phyloP scores from a whole-genome alignment of 2,113 vertebrate species.

The Grus americana region DNA sequence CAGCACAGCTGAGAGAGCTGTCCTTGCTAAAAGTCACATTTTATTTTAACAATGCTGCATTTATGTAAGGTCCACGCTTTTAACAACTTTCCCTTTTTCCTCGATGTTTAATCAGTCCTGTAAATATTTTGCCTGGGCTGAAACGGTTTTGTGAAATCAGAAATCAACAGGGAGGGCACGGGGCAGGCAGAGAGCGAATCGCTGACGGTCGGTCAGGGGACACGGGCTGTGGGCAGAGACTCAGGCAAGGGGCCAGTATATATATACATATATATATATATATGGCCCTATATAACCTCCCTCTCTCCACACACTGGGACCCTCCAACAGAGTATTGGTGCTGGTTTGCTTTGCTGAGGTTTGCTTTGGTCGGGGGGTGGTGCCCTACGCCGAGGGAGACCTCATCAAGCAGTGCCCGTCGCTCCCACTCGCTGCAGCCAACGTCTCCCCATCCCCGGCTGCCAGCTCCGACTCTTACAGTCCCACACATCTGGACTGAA shows the following conservation, averaged over 20 bases:
- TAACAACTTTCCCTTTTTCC: conserved; percentile 17
- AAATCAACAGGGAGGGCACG: background rate
- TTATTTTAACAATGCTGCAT: conserved; percentile 23
- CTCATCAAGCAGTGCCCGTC: fast-evolving
- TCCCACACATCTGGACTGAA: background rate
- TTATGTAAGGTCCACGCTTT: background rate
- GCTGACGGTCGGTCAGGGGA: fast-evolving
- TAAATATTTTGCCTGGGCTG: conserved; percentile 27
- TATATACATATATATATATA: too few relatives aligned
- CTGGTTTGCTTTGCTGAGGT: background rate
- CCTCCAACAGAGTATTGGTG: fast-evolving
- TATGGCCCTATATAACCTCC: background rate
- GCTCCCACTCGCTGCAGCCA: background rate
- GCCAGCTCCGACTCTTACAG: background rate
- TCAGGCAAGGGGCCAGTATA: background rate
- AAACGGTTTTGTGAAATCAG: background rate
- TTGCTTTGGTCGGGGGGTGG: background rate
- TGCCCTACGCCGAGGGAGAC: fast-evolving
- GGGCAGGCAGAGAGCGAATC: background rate
- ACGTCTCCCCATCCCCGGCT: background rate
- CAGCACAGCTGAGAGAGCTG: conserved; percentile 1
- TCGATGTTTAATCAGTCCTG: background rate
- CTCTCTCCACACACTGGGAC: background rate
- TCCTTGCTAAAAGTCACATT: conserved; percentile 48
- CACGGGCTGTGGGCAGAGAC: background rate